These are phyloP conservation scores for Limnephilus rhombicus DNA, from an alignment of 2,888 invertebrate genomes.

Conservation along the genomic window DNA sequence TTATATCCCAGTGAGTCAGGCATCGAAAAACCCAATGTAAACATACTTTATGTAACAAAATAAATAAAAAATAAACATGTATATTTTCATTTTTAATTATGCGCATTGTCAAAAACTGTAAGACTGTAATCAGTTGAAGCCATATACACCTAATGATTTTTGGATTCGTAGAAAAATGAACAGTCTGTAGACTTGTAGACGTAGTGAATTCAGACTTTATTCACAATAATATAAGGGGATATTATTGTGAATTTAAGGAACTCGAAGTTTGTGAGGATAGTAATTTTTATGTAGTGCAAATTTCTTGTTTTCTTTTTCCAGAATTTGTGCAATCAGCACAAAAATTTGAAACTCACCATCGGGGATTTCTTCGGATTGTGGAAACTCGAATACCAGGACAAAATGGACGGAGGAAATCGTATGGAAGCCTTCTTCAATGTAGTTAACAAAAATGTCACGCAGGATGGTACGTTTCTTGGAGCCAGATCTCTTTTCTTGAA, in stretches of 20 bases:
- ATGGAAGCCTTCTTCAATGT: slow-evolving; percentile 77
- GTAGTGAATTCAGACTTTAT: neutral
- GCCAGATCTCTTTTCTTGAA: neutral
- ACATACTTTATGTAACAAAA: too few species aligned
- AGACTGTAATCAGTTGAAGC: neutral
- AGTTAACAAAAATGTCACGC: slow-evolving; percentile 73
- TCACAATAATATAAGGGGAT: neutral
- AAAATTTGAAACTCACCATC: slow-evolving; percentile 72
- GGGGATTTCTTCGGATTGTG: slow-evolving; percentile 80
- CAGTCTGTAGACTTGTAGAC: too few species aligned
- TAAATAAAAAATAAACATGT: too few species aligned
- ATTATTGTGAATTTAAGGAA: neutral
- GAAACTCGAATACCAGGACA: slow-evolving; percentile 79
- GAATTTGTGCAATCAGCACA: slow-evolving; percentile 72
- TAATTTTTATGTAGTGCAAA: neutral
- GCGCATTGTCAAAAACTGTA: neutral
- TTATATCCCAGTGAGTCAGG: too few species aligned
- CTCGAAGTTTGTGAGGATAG: neutral
- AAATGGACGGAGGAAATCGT: slow-evolving; percentile 77
- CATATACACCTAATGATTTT: neutral
- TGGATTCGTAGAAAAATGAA: neutral
- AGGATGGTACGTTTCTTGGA: neutral
- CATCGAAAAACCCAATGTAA: too few species aligned
- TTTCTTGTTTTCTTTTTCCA: slow-evolving; percentile 67
- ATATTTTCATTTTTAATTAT: too few species aligned